These are phyloP conservation scores for Lepidostoma basale DNA, from an alignment of 1,140 invertebrate species.

Conservation along the genomic window DNA sequence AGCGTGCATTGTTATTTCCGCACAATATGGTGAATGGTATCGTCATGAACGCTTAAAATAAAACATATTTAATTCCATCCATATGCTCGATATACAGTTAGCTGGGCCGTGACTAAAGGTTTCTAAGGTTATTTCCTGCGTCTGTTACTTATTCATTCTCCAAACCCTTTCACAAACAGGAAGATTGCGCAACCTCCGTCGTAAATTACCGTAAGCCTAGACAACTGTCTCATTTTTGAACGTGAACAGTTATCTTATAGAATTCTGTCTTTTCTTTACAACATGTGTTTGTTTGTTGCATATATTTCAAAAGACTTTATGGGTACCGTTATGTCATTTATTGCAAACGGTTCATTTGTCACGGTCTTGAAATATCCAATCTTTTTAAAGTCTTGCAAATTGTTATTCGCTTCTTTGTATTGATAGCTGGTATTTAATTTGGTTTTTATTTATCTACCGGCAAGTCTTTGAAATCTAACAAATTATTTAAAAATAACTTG, in stretches of 20 bases:
- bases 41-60: too few species aligned
- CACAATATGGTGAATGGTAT: too few species aligned
- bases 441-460: too few species aligned
- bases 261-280: neutral
- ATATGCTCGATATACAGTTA: constrained; percentile 8
- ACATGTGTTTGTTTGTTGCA: constrained; percentile 13
- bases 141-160: constrained; percentile 7
- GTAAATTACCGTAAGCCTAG: constrained; percentile 35
- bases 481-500: too few species aligned
- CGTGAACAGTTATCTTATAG: constrained; percentile 6
- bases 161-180: constrained; percentile 35
- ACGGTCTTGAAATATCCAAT: neutral
- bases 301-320: neutral
- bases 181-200: constrained; percentile 33
- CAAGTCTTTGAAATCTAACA: too few species aligned
- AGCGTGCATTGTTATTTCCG: too few species aligned
- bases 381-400: neutral
- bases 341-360: constrained; percentile 1
- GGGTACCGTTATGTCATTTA: constrained; percentile 16
- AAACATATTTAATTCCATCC: constrained; percentile 6
- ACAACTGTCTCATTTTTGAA: constrained; percentile 22
- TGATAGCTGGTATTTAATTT: too few species aligned
- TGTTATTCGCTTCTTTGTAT: too few species aligned
- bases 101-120: constrained; percentile 14
- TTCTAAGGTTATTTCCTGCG: constrained; percentile 29